phyloP scores from a whole-genome alignment of 1,140 invertebrate genomes.

The Drosophila nebulosa region DNA sequence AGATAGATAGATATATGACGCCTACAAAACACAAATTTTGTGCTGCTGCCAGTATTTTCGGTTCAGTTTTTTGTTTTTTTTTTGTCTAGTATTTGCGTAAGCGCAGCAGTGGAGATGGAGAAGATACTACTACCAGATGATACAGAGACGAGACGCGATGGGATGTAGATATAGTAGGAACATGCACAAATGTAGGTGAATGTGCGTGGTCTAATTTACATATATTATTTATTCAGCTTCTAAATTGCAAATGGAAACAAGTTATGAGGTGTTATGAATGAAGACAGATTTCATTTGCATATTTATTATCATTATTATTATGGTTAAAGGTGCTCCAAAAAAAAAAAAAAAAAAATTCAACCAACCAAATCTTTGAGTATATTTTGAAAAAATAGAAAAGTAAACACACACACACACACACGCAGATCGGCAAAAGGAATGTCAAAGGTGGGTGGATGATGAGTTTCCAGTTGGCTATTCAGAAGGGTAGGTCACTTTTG shows the following conservation, averaged over 20 bases:
- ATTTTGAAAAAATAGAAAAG: background rate
- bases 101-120: background rate
- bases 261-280: constrained; percentile 45
- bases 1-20: constrained; percentile 31
- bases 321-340: constrained; percentile 22
- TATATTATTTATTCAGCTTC: constrained; percentile 63
- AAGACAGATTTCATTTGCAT: constrained; percentile 34
- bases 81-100: constrained; percentile 36
- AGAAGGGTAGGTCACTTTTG: background rate
- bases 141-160: background rate
- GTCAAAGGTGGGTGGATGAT: constrained; percentile 9
- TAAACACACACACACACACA: background rate
- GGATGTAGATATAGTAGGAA: constrained; percentile 1
- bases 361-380: background rate
- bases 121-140: background rate
- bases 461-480: background rate
- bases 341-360: no score
- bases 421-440: background rate
- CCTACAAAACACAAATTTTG: constrained; percentile 46
- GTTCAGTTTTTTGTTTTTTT: background rate
- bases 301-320: constrained; percentile 13
- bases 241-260: constrained; percentile 58
- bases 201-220: constrained; percentile 53
- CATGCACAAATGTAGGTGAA: background rate
- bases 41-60: background rate